Conservation (phyloP, 2,797 vertebrate species). For the Babyrousa celebensis region DNA sequence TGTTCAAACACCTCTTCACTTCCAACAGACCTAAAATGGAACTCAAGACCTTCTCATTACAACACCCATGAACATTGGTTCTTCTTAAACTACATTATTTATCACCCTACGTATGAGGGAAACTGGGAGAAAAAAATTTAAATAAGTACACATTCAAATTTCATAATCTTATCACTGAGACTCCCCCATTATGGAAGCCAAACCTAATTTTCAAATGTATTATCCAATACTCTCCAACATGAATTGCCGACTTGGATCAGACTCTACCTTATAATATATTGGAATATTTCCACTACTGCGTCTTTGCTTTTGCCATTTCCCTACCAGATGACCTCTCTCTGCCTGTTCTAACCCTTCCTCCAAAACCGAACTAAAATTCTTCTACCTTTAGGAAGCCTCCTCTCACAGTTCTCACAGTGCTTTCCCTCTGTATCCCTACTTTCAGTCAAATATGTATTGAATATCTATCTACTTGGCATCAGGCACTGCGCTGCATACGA, state of each 20-base stretch:
- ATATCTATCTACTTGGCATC: not conserved
- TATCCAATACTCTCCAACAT: conserved; percentile 8
- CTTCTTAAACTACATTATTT: conserved; percentile 39
- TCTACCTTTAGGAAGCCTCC: not conserved
- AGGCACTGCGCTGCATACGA: not conserved
- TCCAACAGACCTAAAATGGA: not conserved
- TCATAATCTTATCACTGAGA: not conserved
- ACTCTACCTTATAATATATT: not conserved
- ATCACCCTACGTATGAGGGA: not conserved
- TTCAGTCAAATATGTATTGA: conserved; percentile 27
- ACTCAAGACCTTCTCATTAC: not conserved
- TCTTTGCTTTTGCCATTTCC: conserved; percentile 17
- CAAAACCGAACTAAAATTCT: conserved; percentile 53
- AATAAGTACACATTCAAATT: conserved; percentile 21
- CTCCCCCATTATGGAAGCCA: conserved; percentile 17
- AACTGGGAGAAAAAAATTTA: not conserved
- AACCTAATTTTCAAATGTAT: conserved; percentile 34
- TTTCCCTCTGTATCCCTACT: not conserved
- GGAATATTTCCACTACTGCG: not conserved
- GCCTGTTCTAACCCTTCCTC: not conserved
- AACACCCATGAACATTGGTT: not conserved
- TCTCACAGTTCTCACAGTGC: not conserved
- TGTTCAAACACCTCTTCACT: not conserved
- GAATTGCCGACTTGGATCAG: conserved; percentile 14
- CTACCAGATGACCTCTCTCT: not conserved